Conservation (phyloP, 2,113 vertebrate species). For the Cyanoramphus novaezelandiae region DNA sequence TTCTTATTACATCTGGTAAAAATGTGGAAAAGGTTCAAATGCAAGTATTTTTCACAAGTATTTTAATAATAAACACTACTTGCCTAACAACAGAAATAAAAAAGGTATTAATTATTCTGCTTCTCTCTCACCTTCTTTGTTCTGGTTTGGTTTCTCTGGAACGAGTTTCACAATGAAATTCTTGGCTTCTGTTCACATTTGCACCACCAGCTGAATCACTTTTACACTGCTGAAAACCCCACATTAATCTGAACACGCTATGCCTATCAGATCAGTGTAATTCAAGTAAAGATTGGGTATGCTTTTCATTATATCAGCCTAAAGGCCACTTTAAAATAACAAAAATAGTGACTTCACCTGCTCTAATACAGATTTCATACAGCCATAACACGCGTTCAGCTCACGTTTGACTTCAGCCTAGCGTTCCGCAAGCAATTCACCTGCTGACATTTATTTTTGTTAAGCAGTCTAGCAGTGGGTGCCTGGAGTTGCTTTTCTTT, state of each 20-base stretch:
- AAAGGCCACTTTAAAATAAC: constrained; percentile 57
- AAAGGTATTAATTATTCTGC: background rate
- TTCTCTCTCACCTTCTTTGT: background rate
- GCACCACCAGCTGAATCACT: constrained; percentile 33
- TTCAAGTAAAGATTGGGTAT: constrained; percentile 33
- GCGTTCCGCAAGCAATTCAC: constrained; percentile 38
- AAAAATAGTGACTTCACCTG: constrained; percentile 60
- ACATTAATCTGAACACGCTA: constrained; percentile 39
- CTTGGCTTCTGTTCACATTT: constrained; percentile 42
- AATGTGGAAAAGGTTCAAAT: background rate
- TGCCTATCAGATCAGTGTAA: constrained; percentile 46
- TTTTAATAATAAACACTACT: background rate
- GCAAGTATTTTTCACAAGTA: background rate
- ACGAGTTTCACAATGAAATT: background rate
- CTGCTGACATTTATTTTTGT: constrained; percentile 44
- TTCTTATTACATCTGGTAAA: background rate
- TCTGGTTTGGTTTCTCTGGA: background rate
- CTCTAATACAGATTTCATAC: constrained; percentile 11
- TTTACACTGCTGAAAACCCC: constrained; percentile 39
- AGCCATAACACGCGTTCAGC: background rate
- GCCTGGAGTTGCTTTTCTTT: constrained; percentile 34
- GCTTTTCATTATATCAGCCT: background rate
- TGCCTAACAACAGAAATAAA: background rate
- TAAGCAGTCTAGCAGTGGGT: constrained; percentile 41
- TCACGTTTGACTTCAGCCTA: constrained; percentile 5